Evolutionary conservation across 1,140 invertebrate species (phyloP), one percentile per base, ranked within the genome.

Genomic region (Epicauta chinensis): DNA sequence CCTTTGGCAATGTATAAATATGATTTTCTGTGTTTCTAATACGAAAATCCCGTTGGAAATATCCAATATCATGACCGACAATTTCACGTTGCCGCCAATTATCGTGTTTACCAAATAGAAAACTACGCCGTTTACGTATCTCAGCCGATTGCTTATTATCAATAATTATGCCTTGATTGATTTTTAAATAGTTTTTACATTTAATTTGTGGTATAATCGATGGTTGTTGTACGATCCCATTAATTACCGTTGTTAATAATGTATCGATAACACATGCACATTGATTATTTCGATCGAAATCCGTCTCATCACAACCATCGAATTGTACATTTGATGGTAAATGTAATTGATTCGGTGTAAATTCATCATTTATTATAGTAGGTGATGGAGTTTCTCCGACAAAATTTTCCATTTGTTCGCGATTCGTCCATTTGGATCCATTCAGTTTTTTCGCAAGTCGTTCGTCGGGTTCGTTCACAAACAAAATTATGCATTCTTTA

Each of bases 221-320:
- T 1, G 23, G 13, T 29, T 47, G 9, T 37, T 13, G 15, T 12
- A 13, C 45, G 10, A 29, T 37, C 12, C n/a, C 14, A 29, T 38
- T 16, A 15, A n/a, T 47, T 34, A 47, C n/a, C 12, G 14, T 5
- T 10, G 32, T 12, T 12, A 47, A 2, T n/a, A 47, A 16, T 30
- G 34, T 47, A 34, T 47, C 45, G 13, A 47, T 11, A n/a, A 37
- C 9, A 38, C 45, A 47, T 13, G 38, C 36, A 47, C 45, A 47
- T n/a, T 47, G 36, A 29, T 47, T 16, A n/a, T 47, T 36, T 16
- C 38, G 17, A 4, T 47, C 45, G 15, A 37, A 47, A 47, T 47
- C 45, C 12, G 15, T n/a, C 16, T 47, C 37, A 23, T 17, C 38
- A 23, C 45, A 47, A 29, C 38, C 34, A 16, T 47, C 45, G 2